Evolutionary conservation across 2,797 vertebrate genomes (phyloP).

Genomic region (Malurus leucopterus): DNA sequence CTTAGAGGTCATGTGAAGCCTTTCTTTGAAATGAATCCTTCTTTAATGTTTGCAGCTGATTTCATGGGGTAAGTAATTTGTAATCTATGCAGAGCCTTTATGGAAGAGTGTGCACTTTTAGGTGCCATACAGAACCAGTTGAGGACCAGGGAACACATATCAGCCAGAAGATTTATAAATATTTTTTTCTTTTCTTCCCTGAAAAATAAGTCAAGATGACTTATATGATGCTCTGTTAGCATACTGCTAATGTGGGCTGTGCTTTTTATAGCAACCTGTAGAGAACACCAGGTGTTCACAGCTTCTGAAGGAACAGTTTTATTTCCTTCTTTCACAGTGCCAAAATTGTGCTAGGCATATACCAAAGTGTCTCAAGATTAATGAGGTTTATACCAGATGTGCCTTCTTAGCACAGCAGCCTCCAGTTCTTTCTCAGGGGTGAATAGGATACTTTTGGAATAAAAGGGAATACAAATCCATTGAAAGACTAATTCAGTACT

Average conservation of each 20-base stretch:
- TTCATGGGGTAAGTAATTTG: neutral
- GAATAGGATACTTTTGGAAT: constrained; percentile 1
- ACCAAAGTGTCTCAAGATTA: neutral
- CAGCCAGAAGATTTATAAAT: neutral
- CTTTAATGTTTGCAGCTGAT: neutral
- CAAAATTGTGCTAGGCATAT: neutral
- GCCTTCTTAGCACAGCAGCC: neutral
- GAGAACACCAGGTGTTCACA: neutral
- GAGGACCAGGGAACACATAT: neutral
- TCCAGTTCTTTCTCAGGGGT: constrained; percentile 5
- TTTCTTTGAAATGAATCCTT: neutral
- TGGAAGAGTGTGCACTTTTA: neutral
- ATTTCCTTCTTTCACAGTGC: constrained; percentile 4
- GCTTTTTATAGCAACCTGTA: neutral
- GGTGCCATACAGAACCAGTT: neutral
- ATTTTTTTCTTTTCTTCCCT: neutral
- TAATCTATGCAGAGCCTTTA: neutral
- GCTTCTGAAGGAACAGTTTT: neutral
- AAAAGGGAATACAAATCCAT: neutral
- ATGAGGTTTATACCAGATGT: constrained; percentile 14
- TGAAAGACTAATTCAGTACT: neutral
- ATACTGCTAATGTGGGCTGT: neutral
- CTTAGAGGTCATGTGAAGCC: neutral
- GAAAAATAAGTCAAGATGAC: neutral
- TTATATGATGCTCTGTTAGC: neutral